Base-by-base conservation (phyloP, 2,113 vertebrate species). In the Semnornis frantzii region DNA sequence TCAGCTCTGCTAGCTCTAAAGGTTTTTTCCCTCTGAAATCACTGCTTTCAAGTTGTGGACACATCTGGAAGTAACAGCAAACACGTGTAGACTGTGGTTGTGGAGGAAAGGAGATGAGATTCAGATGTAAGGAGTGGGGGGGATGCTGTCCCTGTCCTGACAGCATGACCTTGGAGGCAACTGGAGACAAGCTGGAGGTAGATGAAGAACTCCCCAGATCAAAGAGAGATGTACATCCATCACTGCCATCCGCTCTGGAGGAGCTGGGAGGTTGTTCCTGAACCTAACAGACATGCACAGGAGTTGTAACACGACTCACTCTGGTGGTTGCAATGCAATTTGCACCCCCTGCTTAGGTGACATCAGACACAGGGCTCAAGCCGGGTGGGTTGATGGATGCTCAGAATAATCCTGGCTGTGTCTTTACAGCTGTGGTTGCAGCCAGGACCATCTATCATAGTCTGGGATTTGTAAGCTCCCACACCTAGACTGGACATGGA, bases 61-160 rank as follows among this genome's bases (percentile, higher is more conserved):
- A 62, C 94, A 95, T 96, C 96, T 97, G 96, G 95, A 96, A 95
- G 85, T 97, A 96, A 95, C 95, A 94, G 76, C 90, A 95, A 95
- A 91, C 95, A 94, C 11, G 91, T 95, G 95, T 70, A 95, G 88
- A 30, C 48, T 88, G 78, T 68, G 90, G 58, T 78, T 91, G 91
- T 75, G 76, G 73, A 90, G 72, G 65, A 68, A 58, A 52, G 62
- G 73, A 83, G 79, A 94, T 88, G 73, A 91, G n/a, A 94, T 93
- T 95, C 85, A 84, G 90, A 84, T 85, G 79, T 65, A 91, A 50
- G 42, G 19, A 27, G 7, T 12, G 33, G 14, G 7, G 15, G 31
- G 14, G 15, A 21, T 82, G 58, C 39, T 0, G 0, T 90, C 90
- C 30, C 58, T 95, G 65, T 82, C 73, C 69, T 93, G 80, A 86